These are phyloP conservation scores for Neopelma chrysocephalum DNA, from an alignment of 2,797 vertebrate genomes.

Conservation along the genomic window DNA sequence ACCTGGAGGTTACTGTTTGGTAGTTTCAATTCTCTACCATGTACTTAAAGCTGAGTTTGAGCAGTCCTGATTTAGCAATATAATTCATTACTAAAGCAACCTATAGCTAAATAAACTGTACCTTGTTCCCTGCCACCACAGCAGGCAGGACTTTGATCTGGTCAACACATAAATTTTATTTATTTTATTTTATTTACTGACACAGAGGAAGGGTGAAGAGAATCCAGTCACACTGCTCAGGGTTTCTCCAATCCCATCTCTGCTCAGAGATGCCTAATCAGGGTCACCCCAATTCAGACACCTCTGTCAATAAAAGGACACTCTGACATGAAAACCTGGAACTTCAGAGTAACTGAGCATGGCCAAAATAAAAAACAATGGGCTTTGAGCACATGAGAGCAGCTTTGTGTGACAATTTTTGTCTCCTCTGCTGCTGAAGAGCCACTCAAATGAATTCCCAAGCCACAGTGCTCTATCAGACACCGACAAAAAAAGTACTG, in stretches of 20 bases:
- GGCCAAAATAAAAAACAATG: neutral
- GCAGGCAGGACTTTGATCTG: neutral
- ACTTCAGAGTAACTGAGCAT: neutral
- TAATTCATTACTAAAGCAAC: neutral
- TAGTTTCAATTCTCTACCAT: neutral
- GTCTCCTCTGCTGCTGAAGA: neutral
- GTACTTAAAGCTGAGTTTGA: neutral
- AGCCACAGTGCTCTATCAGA: neutral
- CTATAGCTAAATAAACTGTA: neutral
- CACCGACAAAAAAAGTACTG: neutral
- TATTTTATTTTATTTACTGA: neutral
- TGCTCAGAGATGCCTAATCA: neutral
- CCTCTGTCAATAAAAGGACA: neutral
- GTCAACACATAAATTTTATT: neutral
- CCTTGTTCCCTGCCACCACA: neutral
- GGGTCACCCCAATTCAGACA: neutral
- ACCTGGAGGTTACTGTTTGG: neutral
- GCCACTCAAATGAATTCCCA: neutral
- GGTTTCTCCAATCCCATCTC: neutral
- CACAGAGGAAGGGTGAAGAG: neutral
- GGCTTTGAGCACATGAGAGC: neutral
- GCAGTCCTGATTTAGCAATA: neutral
- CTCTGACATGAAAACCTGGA: neutral
- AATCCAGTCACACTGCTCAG: fast-evolving
- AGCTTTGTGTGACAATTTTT: neutral